These are phyloP conservation scores for Porites lobata DNA, from an alignment of 92 coral and sea anemone genomes.

Conservation along the genomic window DNA sequence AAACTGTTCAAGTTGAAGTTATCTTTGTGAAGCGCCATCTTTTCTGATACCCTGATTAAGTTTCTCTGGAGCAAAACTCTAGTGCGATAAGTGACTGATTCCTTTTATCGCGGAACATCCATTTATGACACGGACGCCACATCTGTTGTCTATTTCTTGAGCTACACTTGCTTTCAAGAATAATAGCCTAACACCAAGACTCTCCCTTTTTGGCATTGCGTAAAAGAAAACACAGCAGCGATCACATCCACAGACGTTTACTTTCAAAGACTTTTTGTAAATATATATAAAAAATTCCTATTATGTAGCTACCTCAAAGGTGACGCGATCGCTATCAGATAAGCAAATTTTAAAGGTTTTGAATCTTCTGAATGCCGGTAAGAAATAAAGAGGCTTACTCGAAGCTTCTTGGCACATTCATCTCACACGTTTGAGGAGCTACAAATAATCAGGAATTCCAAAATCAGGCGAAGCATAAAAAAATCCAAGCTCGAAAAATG, in stretches of 20 bases:
- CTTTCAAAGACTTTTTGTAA: background rate
- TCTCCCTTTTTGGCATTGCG: background rate
- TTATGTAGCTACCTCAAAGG: slow-evolving; percentile 7
- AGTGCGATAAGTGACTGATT: slow-evolving; percentile 27
- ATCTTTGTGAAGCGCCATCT: slow-evolving; percentile 52
- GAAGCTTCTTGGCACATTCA: slow-evolving; percentile 4
- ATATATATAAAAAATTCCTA: background rate
- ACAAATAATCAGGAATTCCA: background rate
- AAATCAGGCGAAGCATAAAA: background rate
- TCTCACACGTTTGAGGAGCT: background rate
- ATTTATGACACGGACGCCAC: slow-evolving; percentile 35
- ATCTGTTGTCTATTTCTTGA: slow-evolving; percentile 18
- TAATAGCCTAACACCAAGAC: background rate
- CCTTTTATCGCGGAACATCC: slow-evolving; percentile 36
- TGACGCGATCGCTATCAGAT: slow-evolving; percentile 37
- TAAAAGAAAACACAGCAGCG: background rate
- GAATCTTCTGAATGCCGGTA: slow-evolving; percentile 46
- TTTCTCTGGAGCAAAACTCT: slow-evolving; percentile 17
- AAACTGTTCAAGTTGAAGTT: slow-evolving; percentile 46
- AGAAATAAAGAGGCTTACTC: background rate
- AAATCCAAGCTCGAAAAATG: background rate
- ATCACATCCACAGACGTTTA: background rate
- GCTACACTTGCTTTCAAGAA: background rate
- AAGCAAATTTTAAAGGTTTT: slow-evolving; percentile 38
- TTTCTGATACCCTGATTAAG: slow-evolving; percentile 56